Evolutionary conservation across 2,797 vertebrate species (phyloP).

Genomic region (Emydoidea blandingii): DNA sequence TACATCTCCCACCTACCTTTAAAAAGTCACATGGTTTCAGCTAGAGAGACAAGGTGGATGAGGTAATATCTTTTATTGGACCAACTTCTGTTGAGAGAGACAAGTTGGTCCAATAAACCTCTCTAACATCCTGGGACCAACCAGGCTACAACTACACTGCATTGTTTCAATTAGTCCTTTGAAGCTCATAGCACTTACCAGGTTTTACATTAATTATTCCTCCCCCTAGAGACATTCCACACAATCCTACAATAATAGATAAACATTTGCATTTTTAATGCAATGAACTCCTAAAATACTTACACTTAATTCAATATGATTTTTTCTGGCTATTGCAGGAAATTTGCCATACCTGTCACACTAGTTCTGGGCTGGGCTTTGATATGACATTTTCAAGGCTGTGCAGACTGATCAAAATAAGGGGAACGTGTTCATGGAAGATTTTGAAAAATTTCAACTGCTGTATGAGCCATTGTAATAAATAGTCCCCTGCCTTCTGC

Average conservation of each 20-base stretch:
- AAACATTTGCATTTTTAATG: background rate
- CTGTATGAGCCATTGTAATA: background rate
- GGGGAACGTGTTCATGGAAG: conserved; percentile 3
- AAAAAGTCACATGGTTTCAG: background rate
- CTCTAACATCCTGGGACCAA: background rate
- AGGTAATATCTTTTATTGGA: background rate
- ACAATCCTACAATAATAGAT: background rate
- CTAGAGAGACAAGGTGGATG: background rate
- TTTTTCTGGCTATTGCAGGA: background rate
- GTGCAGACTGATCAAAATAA: background rate
- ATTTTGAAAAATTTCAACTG: conserved; percentile 1
- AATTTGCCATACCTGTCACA: background rate
- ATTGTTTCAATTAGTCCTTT: background rate
- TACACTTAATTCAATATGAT: background rate
- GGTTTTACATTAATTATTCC: background rate
- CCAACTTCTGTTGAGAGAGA: background rate
- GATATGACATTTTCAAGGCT: conserved; percentile 10
- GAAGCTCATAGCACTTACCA: background rate
- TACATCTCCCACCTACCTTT: background rate
- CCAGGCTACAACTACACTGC: background rate
- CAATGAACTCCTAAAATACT: background rate
- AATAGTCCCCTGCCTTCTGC: conserved; percentile 1
- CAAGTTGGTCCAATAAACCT: background rate
- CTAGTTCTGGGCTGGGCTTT: background rate
- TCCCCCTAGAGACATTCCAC: background rate